These are phyloP conservation scores for Neoscelio sp. DNA, from an alignment of 2,888 invertebrate genomes.

Conservation along the genomic window DNA sequence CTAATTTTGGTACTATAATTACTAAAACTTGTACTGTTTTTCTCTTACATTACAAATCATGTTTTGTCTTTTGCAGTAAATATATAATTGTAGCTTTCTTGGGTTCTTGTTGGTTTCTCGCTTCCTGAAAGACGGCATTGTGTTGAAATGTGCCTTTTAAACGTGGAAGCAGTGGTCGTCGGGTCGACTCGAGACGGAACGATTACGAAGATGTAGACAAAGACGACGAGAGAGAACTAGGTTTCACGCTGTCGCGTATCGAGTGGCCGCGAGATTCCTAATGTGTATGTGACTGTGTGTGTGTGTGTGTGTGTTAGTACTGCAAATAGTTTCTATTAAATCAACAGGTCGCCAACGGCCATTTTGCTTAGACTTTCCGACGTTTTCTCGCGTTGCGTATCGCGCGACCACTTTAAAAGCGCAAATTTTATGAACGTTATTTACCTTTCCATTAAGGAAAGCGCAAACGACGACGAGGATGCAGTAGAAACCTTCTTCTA, in stretches of 20 bases:
- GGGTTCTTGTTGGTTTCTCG: slow-evolving; percentile 39
- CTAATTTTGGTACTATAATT: too few relatives aligned
- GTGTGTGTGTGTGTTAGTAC: slow-evolving; percentile 68
- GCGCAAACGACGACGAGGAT: slow-evolving; percentile 55
- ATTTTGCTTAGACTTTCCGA: slow-evolving; percentile 65
- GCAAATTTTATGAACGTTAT: slow-evolving; percentile 78
- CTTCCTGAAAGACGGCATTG: slow-evolving; percentile 47
- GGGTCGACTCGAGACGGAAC: slow-evolving; percentile 32
- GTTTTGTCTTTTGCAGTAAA: slow-evolving; percentile 63
- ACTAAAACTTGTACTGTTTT: slow-evolving; percentile 11
- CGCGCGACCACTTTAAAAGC: slow-evolving; percentile 74
- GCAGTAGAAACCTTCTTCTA: slow-evolving; percentile 58
- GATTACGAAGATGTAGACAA: slow-evolving; percentile 54
- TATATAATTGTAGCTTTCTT: slow-evolving; percentile 58
- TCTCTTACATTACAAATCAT: slow-evolving; percentile 31
- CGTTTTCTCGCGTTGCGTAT: slow-evolving; percentile 58
- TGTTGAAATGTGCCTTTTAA: slow-evolving; percentile 42
- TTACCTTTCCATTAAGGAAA: slow-evolving; percentile 78
- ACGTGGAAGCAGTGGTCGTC: slow-evolving; percentile 53
- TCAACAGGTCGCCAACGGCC: slow-evolving; percentile 71
- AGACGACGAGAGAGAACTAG: slow-evolving; percentile 65
- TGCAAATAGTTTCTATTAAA: slow-evolving; percentile 79
- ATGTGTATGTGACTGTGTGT: slow-evolving; percentile 38
- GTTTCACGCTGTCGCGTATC: slow-evolving; percentile 53
- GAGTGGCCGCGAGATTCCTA: slow-evolving; percentile 69